These are phyloP conservation scores for Neoascia interrupta DNA, from an alignment of 2,888 invertebrate genomes.

Conservation along the genomic window DNA sequence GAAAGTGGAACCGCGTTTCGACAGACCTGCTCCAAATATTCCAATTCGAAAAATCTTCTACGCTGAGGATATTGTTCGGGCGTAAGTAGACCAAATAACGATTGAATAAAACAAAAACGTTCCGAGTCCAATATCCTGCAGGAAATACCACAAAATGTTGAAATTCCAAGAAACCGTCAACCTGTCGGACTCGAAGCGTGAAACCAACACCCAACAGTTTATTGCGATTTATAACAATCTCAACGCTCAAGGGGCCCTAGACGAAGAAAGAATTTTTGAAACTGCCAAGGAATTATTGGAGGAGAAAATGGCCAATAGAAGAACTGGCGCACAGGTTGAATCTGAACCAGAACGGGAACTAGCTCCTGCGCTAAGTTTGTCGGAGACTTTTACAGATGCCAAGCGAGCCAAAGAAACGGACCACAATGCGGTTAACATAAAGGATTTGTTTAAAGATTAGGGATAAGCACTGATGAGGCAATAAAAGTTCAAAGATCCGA, in stretches of 20 bases:
- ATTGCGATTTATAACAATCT: constrained; percentile 83
- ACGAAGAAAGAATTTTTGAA: constrained; percentile 81
- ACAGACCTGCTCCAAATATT: constrained; percentile 83
- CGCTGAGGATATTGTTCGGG: constrained; percentile 90
- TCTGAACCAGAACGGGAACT: constrained; percentile 16
- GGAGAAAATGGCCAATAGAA: constrained; percentile 73
- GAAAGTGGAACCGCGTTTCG: constrained; percentile 88
- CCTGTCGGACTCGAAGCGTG: constrained; percentile 79
- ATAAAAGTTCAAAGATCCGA: too few species aligned
- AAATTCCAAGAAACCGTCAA: constrained; percentile 82
- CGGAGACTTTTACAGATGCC: constrained; percentile 39
- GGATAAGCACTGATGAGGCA: not conserved
- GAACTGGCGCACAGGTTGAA: constrained; percentile 55
- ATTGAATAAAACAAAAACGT: not conserved
- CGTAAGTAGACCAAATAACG: constrained; percentile 82
- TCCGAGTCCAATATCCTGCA: constrained; percentile 74
- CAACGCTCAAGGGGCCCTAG: constrained; percentile 81
- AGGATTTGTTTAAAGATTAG: constrained; percentile 56
- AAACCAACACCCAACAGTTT: constrained; percentile 82
- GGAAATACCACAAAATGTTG: constrained; percentile 84
- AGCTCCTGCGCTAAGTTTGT: not conserved
- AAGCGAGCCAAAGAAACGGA: constrained; percentile 13
- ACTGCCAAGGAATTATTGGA: constrained; percentile 80
- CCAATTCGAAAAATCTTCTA: constrained; percentile 88
- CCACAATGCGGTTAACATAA: constrained; percentile 40